Base-by-base conservation (phyloP, 2,113 vertebrate genomes). In the Seriola dumerili region DNA sequence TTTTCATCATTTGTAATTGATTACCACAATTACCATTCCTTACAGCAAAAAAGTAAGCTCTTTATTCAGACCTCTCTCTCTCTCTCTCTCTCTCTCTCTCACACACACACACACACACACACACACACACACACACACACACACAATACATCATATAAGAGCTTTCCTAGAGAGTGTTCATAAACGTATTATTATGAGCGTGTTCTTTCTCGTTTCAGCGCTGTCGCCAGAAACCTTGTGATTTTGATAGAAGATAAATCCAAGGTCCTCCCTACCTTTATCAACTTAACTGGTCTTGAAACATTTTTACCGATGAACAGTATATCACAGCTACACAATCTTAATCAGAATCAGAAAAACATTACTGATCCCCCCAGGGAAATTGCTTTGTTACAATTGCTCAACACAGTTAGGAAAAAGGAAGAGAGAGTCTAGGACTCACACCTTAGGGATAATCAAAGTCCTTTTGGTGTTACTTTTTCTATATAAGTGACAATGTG, bases 1-100 rank as follows among this genome's bases (percentile, higher is more conserved):
- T 32, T 76, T 58, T 61, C 21, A 38, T 32, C 12, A 63, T 71
- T 76, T 83, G 21, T 23, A 61, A 55, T 29, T 62, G 16, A 55
- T 50, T 67, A 48, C 54, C 4, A 29, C 34, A 52, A 85, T 80
- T 58, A 64, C 4, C 23, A 34, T 52, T 65, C n/a, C 44, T 38
- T 50, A 17, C 11, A 14, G 44, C 8, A 61, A 65, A 3, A 63
- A 13, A 44, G 19, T 17, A 54, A 29, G 3, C 8, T 34, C 23
- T 16, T 29, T 17, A 11, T 69, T 12, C 29, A 29, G 29, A 29
- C 61, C 12, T 63, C 14, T 57, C 21, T 42, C 52, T 21, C 12
- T 17, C 29, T 29, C 2, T 23, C 23, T 23, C 23, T 23, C 23
- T 23, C 23, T 66, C 17, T 38, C 29, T 11, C 12, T 2, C 34